Conservation (phyloP, 1,140 invertebrate genomes). For the Drosophila ambigua region DNA sequence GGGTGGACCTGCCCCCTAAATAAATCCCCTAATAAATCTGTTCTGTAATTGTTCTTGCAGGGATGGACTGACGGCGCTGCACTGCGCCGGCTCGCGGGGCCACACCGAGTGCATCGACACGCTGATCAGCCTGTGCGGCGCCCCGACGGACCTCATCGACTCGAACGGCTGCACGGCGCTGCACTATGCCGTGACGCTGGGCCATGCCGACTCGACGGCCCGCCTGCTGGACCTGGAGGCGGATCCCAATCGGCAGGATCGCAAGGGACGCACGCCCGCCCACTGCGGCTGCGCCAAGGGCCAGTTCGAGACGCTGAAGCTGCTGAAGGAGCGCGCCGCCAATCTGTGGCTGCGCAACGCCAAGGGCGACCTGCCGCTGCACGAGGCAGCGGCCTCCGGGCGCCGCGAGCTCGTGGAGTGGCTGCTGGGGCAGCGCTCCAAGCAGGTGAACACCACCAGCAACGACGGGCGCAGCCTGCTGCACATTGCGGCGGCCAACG, state of each 20-base stretch:
- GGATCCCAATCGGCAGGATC: conserved; percentile 95
- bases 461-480: conserved; percentile 96
- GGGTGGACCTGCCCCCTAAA: conserved; percentile 18
- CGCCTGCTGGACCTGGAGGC: conserved; percentile 94
- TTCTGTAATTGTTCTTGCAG: conserved; percentile 85
- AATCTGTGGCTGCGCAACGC: conserved; percentile 97
- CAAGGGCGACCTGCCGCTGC: conserved; percentile 94
- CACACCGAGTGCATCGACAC: conserved; percentile 96
- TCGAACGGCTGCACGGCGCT: conserved; percentile 97
- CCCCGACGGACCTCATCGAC: conserved; percentile 93
- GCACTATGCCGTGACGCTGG: conserved; percentile 97
- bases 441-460: conserved; percentile 94
- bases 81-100: conserved; percentile 97
- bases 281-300: conserved; percentile 97
- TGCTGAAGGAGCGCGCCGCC: conserved; percentile 90
- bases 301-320: conserved; percentile 88
- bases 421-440: conserved; percentile 92
- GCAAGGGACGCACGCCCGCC: conserved; percentile 92
- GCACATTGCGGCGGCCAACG: conserved; percentile 97
- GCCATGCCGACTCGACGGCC: conserved; percentile 97
- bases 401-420: conserved; percentile 94
- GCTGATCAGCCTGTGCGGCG: conserved; percentile 94
- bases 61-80: conserved; percentile 94
- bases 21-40: background rate
- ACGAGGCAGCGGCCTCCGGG: conserved; percentile 97